These are phyloP conservation scores for Pammene aurita DNA, from an alignment of 2,888 invertebrate species.

Conservation along the genomic window DNA sequence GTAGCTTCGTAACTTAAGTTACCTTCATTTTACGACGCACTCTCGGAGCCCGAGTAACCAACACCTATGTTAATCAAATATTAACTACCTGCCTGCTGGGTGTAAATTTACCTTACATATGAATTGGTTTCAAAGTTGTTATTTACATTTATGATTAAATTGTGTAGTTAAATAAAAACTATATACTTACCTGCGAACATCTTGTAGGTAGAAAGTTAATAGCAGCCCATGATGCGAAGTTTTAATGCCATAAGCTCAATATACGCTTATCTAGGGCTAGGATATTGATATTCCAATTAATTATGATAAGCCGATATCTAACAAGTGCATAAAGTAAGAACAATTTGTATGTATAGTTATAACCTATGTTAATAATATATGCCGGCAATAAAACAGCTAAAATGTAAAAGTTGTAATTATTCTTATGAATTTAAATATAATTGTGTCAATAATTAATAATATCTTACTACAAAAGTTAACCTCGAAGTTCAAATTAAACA, in stretches of 20 bases:
- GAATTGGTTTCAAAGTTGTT: constrained; percentile 29
- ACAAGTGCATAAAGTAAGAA: background rate
- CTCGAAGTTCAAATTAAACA: too few species aligned
- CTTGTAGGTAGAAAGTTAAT: background rate
- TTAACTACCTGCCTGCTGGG: constrained; percentile 31
- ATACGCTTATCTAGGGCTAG: constrained; percentile 10
- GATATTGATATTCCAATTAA: constrained; percentile 32
- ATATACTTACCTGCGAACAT: background rate
- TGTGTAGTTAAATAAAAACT: background rate
- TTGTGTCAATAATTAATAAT: too few species aligned
- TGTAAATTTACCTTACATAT: constrained; percentile 19
- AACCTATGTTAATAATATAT: too few species aligned
- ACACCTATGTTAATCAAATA: constrained; percentile 40
- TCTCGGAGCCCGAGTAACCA: constrained; percentile 32
- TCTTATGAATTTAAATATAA: too few species aligned
- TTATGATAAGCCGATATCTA: constrained; percentile 27
- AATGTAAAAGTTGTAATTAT: too few species aligned
- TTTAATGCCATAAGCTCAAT: background rate
- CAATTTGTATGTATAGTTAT: background rate
- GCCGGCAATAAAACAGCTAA: background rate
- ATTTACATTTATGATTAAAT: constrained; percentile 10
- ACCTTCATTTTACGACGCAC: constrained; percentile 34
- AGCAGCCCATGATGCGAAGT: background rate
- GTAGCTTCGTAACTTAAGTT: constrained; percentile 60
- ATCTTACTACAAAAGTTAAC: too few species aligned